These are phyloP conservation scores for Latheticus oryzae DNA, from an alignment of 2,888 invertebrate species.

Conservation along the genomic window DNA sequence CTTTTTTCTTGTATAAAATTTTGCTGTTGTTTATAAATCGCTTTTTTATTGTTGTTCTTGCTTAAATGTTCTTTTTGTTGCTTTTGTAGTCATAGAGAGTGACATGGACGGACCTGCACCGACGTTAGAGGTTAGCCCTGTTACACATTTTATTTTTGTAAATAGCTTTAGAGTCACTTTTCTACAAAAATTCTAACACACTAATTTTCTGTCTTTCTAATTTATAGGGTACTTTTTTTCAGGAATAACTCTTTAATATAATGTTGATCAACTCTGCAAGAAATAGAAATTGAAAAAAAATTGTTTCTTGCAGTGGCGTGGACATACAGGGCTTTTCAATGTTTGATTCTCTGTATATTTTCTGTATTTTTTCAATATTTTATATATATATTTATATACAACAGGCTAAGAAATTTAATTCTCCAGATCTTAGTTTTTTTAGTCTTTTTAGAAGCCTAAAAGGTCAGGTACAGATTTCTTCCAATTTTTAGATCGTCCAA, in stretches of 20 bases:
- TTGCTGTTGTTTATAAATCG: slow-evolving; percentile 9
- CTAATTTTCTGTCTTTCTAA: slow-evolving; percentile 14
- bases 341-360: too few relatives aligned
- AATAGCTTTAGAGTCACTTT: slow-evolving; percentile 9
- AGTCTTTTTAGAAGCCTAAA: too few relatives aligned
- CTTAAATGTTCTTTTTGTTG: slow-evolving; percentile 58
- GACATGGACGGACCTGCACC: slow-evolving; percentile 58
- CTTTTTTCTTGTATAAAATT: slow-evolving; percentile 32
- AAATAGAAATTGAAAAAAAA: too few relatives aligned
- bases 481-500: too few relatives aligned
- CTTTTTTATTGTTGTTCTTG: slow-evolving; percentile 47
- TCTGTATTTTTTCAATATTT: too few relatives aligned
- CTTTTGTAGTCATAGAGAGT: slow-evolving; percentile 64
- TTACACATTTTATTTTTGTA: slow-evolving; percentile 33
- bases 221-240: slow-evolving; percentile 3
- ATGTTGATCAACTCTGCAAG: too few relatives aligned
- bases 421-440: too few relatives aligned
- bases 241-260: slow-evolving; percentile 5
- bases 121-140: slow-evolving; percentile 61
- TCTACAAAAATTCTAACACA: slow-evolving; percentile 8
- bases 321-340: too few relatives aligned
- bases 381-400: too few relatives aligned
- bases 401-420: too few relatives aligned
- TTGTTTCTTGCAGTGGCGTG: too few relatives aligned
- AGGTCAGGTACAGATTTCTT: too few relatives aligned